Percentiles rank a stretch among this genome's conserved stretches.
phyloP scores from a whole-genome alignment of 2,113 vertebrate species.

The Corvus cornix region DNA sequence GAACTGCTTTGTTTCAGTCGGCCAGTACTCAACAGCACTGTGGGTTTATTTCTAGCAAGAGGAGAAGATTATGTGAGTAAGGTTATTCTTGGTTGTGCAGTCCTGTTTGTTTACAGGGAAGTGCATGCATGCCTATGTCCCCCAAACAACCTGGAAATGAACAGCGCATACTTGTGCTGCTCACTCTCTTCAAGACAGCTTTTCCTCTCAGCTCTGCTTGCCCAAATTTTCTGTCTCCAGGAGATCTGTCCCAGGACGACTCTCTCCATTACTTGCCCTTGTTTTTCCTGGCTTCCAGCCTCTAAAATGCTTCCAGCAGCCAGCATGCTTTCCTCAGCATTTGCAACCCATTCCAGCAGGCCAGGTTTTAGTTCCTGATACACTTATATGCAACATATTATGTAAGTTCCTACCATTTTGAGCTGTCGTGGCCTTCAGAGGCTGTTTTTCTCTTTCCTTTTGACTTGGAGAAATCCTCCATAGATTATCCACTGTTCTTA shows the following conservation, averaged over 20 bases:
- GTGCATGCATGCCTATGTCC: not conserved
- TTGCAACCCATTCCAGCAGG: not conserved
- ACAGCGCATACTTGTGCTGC: not conserved
- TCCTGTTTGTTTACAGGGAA: not conserved
- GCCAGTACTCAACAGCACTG: not conserved
- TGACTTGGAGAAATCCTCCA: not conserved
- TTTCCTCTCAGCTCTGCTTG: not conserved
- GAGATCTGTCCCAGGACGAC: not conserved
- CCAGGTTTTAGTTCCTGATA: not conserved
- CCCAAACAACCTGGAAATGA: not conserved
- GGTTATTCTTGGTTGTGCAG: not conserved
- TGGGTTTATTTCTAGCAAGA: not conserved
- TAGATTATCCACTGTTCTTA: not conserved
- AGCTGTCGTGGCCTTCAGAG: not conserved
- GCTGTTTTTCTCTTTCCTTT: not conserved
- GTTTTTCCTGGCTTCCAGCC: conserved; percentile 40
- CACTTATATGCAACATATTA: not conserved
- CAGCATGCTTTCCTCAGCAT: not conserved
- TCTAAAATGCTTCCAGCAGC: not conserved
- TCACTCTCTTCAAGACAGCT: not conserved
- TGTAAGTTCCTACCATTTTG: not conserved
- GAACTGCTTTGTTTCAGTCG: not conserved
- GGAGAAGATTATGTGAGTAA: not conserved
- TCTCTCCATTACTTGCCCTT: not conserved
- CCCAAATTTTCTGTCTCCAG: not conserved